Conservation (phyloP, 2,888 invertebrate genomes). For the Lithophane leautieri region DNA sequence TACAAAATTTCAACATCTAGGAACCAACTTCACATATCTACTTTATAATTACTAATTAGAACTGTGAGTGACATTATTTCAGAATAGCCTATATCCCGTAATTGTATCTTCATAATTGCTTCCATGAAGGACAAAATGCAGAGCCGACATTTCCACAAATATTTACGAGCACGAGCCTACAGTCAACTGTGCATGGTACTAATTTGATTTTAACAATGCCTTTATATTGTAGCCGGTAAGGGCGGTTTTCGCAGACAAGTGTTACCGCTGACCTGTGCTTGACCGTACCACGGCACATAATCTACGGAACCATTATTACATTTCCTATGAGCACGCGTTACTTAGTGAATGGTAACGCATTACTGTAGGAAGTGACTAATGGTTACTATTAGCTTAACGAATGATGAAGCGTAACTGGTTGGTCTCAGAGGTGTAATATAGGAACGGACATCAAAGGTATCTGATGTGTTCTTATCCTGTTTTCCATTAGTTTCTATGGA, state of each 20-base stretch:
- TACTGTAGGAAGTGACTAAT: constrained; percentile 80
- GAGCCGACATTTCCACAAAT: constrained; percentile 72
- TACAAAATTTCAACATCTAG: constrained; percentile 11
- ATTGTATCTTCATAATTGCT: constrained; percentile 81
- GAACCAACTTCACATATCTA: not conserved
- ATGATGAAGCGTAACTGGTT: constrained; percentile 70
- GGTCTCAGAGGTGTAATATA: constrained; percentile 64
- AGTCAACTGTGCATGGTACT: not conserved
- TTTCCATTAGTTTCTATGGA: constrained; percentile 32
- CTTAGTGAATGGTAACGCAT: constrained; percentile 79
- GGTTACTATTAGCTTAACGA: constrained; percentile 78
- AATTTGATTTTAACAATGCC: constrained; percentile 16
- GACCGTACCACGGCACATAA: constrained; percentile 3
- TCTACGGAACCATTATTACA: constrained; percentile 44
- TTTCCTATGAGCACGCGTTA: constrained; percentile 67
- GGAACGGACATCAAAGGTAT: constrained; percentile 62
- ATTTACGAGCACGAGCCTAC: constrained; percentile 70
- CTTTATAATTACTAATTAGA: constrained; percentile 52
- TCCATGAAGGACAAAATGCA: constrained; percentile 75
- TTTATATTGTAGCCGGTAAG: not conserved
- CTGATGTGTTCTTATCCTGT: constrained; percentile 40
- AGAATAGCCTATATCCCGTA: constrained; percentile 71
- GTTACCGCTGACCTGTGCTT: not conserved
- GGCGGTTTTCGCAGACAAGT: not conserved
- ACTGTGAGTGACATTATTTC: constrained; percentile 71